Evolutionary conservation across 2,797 vertebrate genomes (phyloP), one percentile per base, ranked within the genome.

Genomic region (Melanotaenia pygmaea): DNA sequence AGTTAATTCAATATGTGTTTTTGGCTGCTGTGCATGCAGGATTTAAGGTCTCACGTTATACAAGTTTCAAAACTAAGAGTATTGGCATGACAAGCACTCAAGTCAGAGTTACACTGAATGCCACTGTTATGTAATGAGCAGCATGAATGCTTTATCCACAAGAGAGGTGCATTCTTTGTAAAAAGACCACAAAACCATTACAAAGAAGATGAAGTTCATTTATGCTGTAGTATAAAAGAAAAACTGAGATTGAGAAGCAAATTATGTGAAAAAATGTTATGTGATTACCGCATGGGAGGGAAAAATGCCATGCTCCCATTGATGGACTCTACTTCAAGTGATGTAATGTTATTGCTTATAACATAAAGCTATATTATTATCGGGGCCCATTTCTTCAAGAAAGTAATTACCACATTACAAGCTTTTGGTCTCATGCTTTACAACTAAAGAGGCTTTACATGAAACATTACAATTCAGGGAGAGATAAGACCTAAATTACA

Each of bases 41-140:
- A 72, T 37, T 37, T 24, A 54, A 28, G 22, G n/a, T 70, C 30
- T 20, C 13, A 7, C 26, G 28, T 63, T 28, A 43, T 28, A 51
- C n/a, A 64, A 45, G 58, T 66, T 51, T 57, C 54, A 61, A 77
- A 74, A 72, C 34, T 47, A 43, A 67, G 11, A 37, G 24, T 32
- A 72, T 85, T 72, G n/a, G 64, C 73, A 73, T 69, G 79, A 57
- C 77, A 71, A 38, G 32, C 70, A 67, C 63, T 63, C 62, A 71
- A 66, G 66, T 61, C 34, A 47, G 59, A 67, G 76, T 76, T 77
- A 80, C 57, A 28, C 28, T n/a, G 77, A 84, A 85, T 82, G 73
- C 66, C 72, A 67, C 64, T 91, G 8, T 37, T 90, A 86, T 80
- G 87, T 90, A 90, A 91, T 87, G 91, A 93, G 91, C 90, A 76